Evolutionary conservation across 2,888 invertebrate genomes (phyloP).

Genomic region (Nycteola revayana): DNA sequence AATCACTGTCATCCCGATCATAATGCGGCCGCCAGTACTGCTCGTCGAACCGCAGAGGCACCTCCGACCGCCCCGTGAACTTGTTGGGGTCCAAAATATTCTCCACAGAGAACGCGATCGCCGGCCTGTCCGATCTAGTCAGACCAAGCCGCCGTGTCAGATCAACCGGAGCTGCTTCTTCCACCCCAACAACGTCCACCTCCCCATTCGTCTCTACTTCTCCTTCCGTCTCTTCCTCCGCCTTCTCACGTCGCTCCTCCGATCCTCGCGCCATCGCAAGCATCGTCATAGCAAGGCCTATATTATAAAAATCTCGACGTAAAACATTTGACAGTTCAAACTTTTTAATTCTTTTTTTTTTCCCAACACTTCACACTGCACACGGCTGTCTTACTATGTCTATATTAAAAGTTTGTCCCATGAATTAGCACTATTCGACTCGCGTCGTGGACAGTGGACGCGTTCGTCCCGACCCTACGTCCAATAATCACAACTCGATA

Average conservation of each 20-base stretch:
- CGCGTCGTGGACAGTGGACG: conserved; percentile 20
- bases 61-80: conserved; percentile 88
- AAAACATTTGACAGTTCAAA: conserved; percentile 20
- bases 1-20: conserved; percentile 82
- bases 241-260: conserved; percentile 63
- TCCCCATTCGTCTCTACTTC: conserved; percentile 65
- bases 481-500: conserved; percentile 49
- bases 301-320: conserved; percentile 28
- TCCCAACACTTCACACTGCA: conserved; percentile 46
- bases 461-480: conserved; percentile 51
- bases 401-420: conserved; percentile 1
- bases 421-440: conserved; percentile 1
- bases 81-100: conserved; percentile 95
- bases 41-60: conserved; percentile 78
- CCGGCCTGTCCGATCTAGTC: conserved; percentile 80
- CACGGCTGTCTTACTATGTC: conserved; percentile 18
- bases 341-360: conserved; percentile 9
- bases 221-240: conserved; percentile 55
- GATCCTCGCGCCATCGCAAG: conserved; percentile 77
- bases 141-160: conserved; percentile 77
- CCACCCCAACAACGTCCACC: conserved; percentile 75
- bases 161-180: conserved; percentile 74
- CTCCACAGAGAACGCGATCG: conserved; percentile 93
- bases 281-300: conserved; percentile 79
- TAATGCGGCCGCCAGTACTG: conserved; percentile 81